Evolutionary conservation across 2,797 vertebrate genomes (phyloP).

Genomic region (Lemur catta): DNA sequence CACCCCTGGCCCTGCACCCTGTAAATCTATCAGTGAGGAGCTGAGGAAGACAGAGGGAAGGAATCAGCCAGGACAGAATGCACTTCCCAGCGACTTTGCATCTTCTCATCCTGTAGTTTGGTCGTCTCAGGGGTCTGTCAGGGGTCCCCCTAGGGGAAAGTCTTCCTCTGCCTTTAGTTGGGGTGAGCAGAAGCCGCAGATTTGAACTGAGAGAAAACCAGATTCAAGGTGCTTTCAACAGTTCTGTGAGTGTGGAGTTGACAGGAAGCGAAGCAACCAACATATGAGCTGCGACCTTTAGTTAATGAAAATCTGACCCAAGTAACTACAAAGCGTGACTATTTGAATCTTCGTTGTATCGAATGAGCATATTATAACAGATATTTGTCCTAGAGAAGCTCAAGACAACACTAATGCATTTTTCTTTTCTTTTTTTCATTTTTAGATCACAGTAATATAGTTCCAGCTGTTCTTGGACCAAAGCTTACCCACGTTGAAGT

Average conservation of each 20-base stretch:
- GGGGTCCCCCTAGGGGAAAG: background rate
- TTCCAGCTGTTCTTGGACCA: constrained; percentile 57
- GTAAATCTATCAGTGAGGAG: background rate
- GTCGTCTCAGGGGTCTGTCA: too few relatives aligned
- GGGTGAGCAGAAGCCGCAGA: background rate
- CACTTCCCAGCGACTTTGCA: background rate
- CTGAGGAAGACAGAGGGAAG: background rate
- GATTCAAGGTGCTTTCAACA: background rate
- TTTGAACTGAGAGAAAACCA: background rate
- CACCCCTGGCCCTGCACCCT: background rate
- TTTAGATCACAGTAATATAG: constrained; percentile 42
- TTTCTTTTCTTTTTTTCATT: constrained; percentile 27
- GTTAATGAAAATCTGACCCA: background rate
- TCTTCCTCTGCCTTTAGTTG: background rate
- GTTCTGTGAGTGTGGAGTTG: background rate
- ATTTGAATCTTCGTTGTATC: background rate
- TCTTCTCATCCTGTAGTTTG: background rate
- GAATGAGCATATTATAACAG: background rate
- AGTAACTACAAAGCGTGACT: background rate
- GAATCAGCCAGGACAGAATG: background rate
- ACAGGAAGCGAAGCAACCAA: background rate
- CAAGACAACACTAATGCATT: background rate
- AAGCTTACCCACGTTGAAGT: constrained; percentile 71
- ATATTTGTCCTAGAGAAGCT: background rate
- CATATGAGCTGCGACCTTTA: background rate